Evolutionary conservation across 2,113 vertebrate genomes (phyloP).

Genomic region (pig (Sus scrofa)): T2T-Sscrofa CM000814.6:96549501-96550000

Average conservation of each 20-base stretch:
- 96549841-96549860: conserved; percentile 30
- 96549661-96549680: not conserved
- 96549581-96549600: not conserved
- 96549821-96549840: not conserved
- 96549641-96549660: not conserved
- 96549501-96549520: not conserved
- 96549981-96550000: not conserved
- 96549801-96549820: not conserved
- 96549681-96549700: not conserved
- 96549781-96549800: not conserved
- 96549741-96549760: not conserved
- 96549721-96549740: not conserved
- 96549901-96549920: not conserved
- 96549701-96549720: not conserved
- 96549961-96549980: not conserved
- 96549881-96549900: not conserved
- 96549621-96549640: not conserved
- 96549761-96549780: not conserved
- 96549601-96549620: not conserved
- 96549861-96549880: not conserved
- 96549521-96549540: not conserved
- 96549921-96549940: conserved; percentile 18
- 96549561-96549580: not conserved
- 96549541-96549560: not conserved
- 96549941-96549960: not conserved